phyloP scores from a whole-genome alignment of 2,797 vertebrate genomes.

The Sebastes steindachneri region DNA sequence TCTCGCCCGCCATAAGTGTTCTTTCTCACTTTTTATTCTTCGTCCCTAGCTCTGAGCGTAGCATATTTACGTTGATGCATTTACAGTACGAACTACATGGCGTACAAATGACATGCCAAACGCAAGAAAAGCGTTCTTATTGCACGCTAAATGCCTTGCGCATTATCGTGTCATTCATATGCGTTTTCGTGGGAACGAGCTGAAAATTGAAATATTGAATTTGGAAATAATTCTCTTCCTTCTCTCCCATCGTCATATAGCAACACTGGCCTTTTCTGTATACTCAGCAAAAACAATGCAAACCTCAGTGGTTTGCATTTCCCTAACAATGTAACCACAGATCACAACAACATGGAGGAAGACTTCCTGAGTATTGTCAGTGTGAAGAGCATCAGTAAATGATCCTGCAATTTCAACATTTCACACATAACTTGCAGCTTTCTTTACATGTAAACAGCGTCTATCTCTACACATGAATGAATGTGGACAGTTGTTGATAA shows the following conservation, averaged over 20 bases:
- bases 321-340: neutral
- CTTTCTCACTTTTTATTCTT: no score
- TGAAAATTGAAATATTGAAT: neutral
- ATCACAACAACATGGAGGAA: constrained; percentile 15
- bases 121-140: no score
- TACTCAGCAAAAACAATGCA: neutral
- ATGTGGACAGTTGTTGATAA: constrained; percentile 30
- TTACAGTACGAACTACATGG: no score
- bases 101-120: no score
- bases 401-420: constrained; percentile 32
- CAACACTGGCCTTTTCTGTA: neutral
- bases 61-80: no score
- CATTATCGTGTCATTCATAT: no score
- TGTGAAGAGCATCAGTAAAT: constrained; percentile 1
- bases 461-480: constrained; percentile 11
- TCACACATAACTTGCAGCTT: constrained; percentile 38
- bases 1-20: no score
- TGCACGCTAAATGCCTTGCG: no score
- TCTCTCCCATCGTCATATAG: neutral
- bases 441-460: constrained; percentile 34
- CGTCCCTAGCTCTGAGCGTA: no score
- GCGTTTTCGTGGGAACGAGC: no score
- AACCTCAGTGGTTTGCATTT: constrained; percentile 4
- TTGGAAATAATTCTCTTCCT: neutral
- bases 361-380: constrained; percentile 11